Evolutionary conservation across 1,140 invertebrate genomes (phyloP).

Genomic region (Drosophila serrata): DNA sequence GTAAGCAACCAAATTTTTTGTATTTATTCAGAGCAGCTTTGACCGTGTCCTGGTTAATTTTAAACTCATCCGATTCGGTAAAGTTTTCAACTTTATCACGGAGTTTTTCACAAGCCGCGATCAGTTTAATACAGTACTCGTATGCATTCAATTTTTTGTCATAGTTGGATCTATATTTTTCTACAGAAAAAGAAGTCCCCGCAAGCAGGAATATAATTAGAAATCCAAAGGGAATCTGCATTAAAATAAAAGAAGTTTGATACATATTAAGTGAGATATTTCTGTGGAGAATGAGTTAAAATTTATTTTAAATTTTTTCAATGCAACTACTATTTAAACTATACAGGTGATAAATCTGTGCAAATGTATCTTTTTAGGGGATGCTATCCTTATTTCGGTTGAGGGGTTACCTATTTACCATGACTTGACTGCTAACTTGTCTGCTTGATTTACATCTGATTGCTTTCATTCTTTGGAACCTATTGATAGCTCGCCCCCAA

Average conservation of each 20-base stretch:
- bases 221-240: background rate
- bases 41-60: background rate
- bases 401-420: conserved; percentile 30
- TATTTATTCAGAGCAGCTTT: conserved; percentile 1
- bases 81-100: conserved; percentile 16
- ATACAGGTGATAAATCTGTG: background rate
- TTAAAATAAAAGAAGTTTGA: background rate
- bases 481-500: conserved; percentile 29
- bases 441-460: conserved; percentile 51
- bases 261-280: background rate
- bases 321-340: background rate
- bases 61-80: background rate
- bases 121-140: conserved; percentile 53
- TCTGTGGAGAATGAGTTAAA: no score
- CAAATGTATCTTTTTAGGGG: conserved; percentile 4
- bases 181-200: background rate
- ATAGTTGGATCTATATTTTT: background rate
- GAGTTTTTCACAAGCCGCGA: conserved; percentile 31
- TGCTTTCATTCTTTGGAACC: conserved; percentile 41
- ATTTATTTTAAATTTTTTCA: background rate
- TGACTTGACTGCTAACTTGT: conserved; percentile 45
- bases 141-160: background rate
- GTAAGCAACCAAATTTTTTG: conserved; percentile 27
- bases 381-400: background rate
- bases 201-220: background rate